These are phyloP conservation scores for Sarotherodon lohbergeri DNA, from an alignment of 2,113 vertebrate genomes.

Conservation along the genomic window DNA sequence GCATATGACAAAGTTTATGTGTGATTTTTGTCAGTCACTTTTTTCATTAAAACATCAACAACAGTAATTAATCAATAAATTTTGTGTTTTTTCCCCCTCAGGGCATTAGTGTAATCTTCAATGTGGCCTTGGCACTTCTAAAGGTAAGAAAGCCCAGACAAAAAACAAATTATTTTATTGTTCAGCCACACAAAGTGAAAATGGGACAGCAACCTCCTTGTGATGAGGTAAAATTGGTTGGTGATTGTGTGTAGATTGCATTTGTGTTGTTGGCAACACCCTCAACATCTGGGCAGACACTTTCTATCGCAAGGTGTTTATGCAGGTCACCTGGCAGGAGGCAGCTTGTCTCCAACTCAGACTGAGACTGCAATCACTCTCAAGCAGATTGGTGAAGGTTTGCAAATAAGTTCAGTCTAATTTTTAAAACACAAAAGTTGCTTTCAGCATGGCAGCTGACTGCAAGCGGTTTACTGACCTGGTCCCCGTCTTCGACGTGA, in stretches of 20 bases:
- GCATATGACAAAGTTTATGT: not conserved
- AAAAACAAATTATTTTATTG: not conserved
- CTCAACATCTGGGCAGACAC: not conserved
- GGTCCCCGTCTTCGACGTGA: not conserved
- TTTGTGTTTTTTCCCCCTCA: slow-evolving; percentile 37
- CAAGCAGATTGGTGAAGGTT: not conserved
- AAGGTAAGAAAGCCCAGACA: slow-evolving; percentile 75
- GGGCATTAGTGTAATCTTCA: slow-evolving; percentile 99
- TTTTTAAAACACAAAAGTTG: not conserved
- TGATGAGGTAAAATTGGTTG: not conserved
- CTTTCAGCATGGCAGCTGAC: not conserved
- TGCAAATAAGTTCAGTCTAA: not conserved
- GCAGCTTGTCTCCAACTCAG: not conserved
- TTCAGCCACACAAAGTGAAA: not conserved
- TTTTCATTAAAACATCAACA: not conserved
- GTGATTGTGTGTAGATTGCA: not conserved
- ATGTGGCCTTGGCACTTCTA: slow-evolving; percentile 91
- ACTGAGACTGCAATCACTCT: not conserved
- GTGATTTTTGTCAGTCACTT: not conserved
- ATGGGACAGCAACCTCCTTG: not conserved
- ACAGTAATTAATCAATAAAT: not conserved
- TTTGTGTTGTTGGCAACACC: not conserved
- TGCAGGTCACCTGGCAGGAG: not conserved
- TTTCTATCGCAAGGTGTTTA: not conserved
- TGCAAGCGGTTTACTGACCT: not conserved